Evolutionary conservation across 2,888 invertebrate species (phyloP), one percentile per base, ranked within the genome.

Genomic region (Lamellibrachia columna): DNA sequence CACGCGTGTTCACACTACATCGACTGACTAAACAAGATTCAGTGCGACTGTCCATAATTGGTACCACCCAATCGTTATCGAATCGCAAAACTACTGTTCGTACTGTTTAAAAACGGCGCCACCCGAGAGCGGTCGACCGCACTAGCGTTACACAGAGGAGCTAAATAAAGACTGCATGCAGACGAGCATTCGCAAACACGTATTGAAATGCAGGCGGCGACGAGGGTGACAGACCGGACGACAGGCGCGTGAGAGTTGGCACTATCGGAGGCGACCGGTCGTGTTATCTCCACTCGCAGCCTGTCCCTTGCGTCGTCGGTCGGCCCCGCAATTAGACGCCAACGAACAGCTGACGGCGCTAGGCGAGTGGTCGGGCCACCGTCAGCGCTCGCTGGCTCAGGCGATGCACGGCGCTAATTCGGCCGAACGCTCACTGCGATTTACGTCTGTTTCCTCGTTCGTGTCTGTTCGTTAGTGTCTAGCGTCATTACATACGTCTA

Each of bases 1-100:
- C 75, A n/a, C 1, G 15, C 3, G 6, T n/a, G 2, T 22, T 75
- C 75, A 75, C 75, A 75, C 22, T 22, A 75, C 15, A 75, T 1
- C 75, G 22, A 75, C 75, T n/a, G 22, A 75, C 75, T 15, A 22
- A 75, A 75, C 75, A 75, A 4, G n/a, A 75, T 75, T 75, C 75
- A 75, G n/a, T 22, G 75, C 75, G 75, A 75, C 75, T 75, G 75
- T 75, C 75, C 75, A 22, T 75, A 75, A 75, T 75, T 75, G 75
- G 75, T 15, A 75, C 40, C 40, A 40, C 22, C 75, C n/a, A 75
- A 75, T 75, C 75, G n/a, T 75, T 75, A 75, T 75, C 75, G 22
- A 75, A 75, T 15, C 75, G 75, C 15, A 15, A 75, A 75, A 75
- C 75, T 75, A 75, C 75, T 75, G 6, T 75, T 75, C 3, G 75